Percentiles rank a stretch among this genome's conserved stretches.
phyloP scores from a whole-genome alignment of 1,140 invertebrate genomes.

The Drosophila sulfurigaster region DNA sequence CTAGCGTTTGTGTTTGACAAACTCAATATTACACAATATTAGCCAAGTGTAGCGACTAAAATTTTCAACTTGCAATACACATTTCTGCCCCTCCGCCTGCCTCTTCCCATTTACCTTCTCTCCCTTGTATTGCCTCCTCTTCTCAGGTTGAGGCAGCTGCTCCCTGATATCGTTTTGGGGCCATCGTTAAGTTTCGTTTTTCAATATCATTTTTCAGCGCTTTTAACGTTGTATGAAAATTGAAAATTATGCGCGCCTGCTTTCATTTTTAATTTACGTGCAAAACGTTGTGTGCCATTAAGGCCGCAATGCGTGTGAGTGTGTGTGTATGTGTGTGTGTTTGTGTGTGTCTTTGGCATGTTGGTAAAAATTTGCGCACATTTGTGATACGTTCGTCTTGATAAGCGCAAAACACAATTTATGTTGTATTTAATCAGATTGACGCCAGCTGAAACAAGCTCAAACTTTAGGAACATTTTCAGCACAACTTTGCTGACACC shows the following conservation, averaged over 20 bases:
- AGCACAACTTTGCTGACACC: background rate
- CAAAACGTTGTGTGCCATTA: conserved; percentile 45
- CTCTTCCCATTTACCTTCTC: background rate
- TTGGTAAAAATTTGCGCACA: conserved; percentile 63
- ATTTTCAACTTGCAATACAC: conserved; percentile 14
- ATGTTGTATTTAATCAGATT: conserved; percentile 78
- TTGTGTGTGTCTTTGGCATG: conserved; percentile 35
- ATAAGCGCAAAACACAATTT: conserved; percentile 60
- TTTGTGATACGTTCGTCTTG: conserved; percentile 33
- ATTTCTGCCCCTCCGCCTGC: conserved; percentile 3
- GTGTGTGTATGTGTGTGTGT: conserved; percentile 19
- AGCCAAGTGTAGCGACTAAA: conserved; percentile 27
- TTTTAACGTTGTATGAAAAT: conserved; percentile 52
- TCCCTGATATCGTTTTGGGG: background rate
- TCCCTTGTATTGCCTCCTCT: background rate
- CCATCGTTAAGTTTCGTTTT: conserved; percentile 57
- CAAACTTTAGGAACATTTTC: conserved; percentile 15
- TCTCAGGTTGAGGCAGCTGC: background rate
- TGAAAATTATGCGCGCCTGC: conserved; percentile 57
- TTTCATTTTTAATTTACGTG: conserved; percentile 64
- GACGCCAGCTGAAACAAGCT: conserved; percentile 40
- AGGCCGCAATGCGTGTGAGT: conserved; percentile 17
- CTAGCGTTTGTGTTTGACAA: background rate
- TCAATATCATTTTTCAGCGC: conserved; percentile 57
- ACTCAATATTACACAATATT: conserved; percentile 4